Evolutionary conservation across 2,113 vertebrate species (phyloP).

Genomic region (Spheniscus mendiculus): DNA sequence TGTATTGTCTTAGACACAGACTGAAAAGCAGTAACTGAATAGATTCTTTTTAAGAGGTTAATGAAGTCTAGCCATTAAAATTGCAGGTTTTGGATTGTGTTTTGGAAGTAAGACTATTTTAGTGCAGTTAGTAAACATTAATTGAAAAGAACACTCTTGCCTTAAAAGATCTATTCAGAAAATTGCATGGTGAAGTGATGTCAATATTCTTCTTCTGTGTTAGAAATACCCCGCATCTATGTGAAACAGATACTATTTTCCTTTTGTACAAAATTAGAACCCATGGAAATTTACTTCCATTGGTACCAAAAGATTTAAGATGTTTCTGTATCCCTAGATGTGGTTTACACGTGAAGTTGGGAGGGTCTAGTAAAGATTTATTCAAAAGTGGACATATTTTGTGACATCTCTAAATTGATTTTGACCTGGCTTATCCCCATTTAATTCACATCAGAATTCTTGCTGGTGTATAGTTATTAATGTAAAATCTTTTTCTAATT

Average conservation of each 20-base stretch:
- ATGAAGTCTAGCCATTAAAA: neutral
- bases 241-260: neutral
- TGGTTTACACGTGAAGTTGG: neutral
- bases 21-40: neutral
- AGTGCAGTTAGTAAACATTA: neutral
- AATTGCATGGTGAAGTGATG: neutral
- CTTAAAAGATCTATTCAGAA: neutral
- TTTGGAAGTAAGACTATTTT: neutral
- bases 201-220: neutral
- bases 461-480: neutral
- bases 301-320: neutral
- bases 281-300: neutral
- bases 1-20: neutral
- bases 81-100: neutral
- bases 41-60: neutral
- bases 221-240: neutral
- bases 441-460: neutral
- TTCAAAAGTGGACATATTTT: neutral
- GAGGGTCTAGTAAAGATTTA: neutral
- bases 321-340: neutral
- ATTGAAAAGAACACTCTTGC: neutral
- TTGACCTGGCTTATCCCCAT: neutral
- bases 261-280: neutral
- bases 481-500: neutral
- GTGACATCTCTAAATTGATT: neutral